Percentiles rank a stretch among this genome's conserved stretches.
phyloP scores from a whole-genome alignment of 2,113 vertebrate genomes.

The Xenotilapia leptura region DNA sequence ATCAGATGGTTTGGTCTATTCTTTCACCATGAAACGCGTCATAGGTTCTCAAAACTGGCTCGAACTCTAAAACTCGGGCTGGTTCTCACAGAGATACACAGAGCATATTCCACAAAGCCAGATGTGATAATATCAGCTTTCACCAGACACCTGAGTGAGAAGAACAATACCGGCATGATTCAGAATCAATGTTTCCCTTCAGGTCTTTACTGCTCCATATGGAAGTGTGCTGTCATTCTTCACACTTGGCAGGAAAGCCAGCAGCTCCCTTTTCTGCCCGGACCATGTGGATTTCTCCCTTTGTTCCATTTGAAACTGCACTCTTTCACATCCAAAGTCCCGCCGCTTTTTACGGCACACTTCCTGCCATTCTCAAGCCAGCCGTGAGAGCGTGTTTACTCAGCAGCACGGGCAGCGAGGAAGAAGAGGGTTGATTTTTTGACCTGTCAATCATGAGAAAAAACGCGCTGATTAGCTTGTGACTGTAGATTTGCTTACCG shows the following conservation, averaged over 20 bases:
- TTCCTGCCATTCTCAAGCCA: slow-evolving; percentile 39
- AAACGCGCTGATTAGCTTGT: background rate
- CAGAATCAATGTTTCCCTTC: background rate
- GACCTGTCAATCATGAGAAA: background rate
- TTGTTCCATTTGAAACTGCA: slow-evolving; percentile 5
- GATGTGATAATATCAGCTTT: slow-evolving; percentile 36
- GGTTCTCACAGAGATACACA: background rate
- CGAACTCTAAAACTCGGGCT: background rate
- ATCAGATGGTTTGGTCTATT: background rate
- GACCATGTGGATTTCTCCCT: background rate
- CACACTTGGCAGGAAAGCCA: background rate
- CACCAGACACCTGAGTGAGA: slow-evolving; percentile 3
- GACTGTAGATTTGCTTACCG: background rate
- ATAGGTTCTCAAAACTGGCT: background rate
- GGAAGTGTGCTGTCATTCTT: slow-evolving; percentile 10
- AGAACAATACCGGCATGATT: background rate
- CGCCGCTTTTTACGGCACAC: slow-evolving; percentile 15
- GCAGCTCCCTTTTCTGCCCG: background rate
- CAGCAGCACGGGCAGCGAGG: background rate
- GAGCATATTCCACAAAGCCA: background rate
- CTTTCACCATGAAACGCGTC: background rate
- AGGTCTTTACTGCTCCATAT: background rate
- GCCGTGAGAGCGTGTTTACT: slow-evolving; percentile 32
- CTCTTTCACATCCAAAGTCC: slow-evolving; percentile 12
- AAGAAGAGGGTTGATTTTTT: background rate